Percentiles rank a stretch among this genome's conserved stretches.
Evolutionary conservation across 2,113 vertebrate species (phyloP).

Genomic region (Pseudorasbora parva): DNA sequence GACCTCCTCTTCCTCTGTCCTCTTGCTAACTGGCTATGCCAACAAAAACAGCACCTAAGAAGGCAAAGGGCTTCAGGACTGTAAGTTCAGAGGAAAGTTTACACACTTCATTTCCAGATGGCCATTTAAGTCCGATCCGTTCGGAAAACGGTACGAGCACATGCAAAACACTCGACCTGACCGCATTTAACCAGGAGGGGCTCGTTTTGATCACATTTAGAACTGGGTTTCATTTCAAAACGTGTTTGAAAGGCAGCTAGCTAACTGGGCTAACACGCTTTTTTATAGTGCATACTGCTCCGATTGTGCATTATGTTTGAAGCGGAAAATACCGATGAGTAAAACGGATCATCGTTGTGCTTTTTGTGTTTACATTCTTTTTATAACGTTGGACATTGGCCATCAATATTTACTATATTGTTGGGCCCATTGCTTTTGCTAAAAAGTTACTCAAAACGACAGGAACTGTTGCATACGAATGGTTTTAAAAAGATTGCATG

Average conservation of each 20-base stretch:
- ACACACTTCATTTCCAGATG: slow-evolving; percentile 35
- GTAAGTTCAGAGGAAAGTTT: slow-evolving; percentile 72
- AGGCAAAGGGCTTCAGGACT: slow-evolving; percentile 62
- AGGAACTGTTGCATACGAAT: slow-evolving; percentile 19
- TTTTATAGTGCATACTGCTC: slow-evolving; percentile 37
- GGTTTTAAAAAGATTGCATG: neutral
- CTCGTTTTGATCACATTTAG: slow-evolving; percentile 44
- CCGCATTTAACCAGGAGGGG: neutral
- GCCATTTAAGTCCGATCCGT: neutral
- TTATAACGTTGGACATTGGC: neutral
- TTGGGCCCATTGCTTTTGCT: slow-evolving; percentile 9
- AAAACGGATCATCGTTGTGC: neutral
- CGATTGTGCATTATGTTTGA: slow-evolving; percentile 24
- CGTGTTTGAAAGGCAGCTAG: slow-evolving; percentile 60
- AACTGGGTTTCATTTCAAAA: slow-evolving; percentile 52
- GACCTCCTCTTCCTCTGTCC: slow-evolving; percentile 83
- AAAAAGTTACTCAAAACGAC: slow-evolving; percentile 27
- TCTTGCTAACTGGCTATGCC: slow-evolving; percentile 69
- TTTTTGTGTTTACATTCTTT: neutral
- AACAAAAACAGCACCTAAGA: slow-evolving; percentile 80
- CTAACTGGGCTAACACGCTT: slow-evolving; percentile 58
- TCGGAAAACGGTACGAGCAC: neutral
- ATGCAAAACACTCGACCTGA: neutral
- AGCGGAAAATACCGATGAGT: neutral
- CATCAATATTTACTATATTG: neutral